These are phyloP conservation scores for Erpobdella octoculata DNA, from an alignment of 2,888 invertebrate species.

Conservation along the genomic window DNA sequence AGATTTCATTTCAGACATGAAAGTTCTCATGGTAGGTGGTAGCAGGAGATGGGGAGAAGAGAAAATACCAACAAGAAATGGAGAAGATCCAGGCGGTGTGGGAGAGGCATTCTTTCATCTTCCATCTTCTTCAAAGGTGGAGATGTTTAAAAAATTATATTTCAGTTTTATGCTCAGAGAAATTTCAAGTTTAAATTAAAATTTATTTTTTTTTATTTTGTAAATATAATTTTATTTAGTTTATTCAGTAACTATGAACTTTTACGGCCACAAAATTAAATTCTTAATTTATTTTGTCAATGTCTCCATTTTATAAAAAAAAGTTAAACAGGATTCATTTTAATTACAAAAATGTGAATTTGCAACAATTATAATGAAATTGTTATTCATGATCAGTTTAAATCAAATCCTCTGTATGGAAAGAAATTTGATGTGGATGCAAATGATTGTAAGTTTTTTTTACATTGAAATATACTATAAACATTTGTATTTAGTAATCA, in stretches of 20 bases:
- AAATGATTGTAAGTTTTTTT: not conserved
- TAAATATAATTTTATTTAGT: no score
- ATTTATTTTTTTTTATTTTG: no score
- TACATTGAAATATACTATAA: no score
- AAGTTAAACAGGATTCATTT: no score
- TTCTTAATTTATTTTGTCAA: not conserved
- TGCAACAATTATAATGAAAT: not conserved
- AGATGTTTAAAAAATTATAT: not conserved
- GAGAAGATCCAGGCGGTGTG: not conserved
- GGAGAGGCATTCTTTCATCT: not conserved
- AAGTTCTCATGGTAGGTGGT: not conserved
- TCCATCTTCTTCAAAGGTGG: not conserved
- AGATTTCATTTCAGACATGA: slow-evolving; percentile 6
- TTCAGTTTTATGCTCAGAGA: not conserved
- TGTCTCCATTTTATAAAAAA: no score
- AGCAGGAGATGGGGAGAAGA: slow-evolving; percentile 1
- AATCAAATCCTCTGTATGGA: slow-evolving; percentile 4
- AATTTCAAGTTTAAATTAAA: not conserved
- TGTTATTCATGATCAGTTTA: not conserved
- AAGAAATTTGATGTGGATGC: not conserved
- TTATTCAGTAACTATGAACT: not conserved
- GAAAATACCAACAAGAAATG: not conserved
- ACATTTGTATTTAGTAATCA: no score
- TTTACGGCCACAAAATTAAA: not conserved
- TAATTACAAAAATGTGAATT: not conserved